Evolutionary conservation across 2,113 vertebrate species (phyloP).

Genomic region (Dasyornis broadbenti): DNA sequence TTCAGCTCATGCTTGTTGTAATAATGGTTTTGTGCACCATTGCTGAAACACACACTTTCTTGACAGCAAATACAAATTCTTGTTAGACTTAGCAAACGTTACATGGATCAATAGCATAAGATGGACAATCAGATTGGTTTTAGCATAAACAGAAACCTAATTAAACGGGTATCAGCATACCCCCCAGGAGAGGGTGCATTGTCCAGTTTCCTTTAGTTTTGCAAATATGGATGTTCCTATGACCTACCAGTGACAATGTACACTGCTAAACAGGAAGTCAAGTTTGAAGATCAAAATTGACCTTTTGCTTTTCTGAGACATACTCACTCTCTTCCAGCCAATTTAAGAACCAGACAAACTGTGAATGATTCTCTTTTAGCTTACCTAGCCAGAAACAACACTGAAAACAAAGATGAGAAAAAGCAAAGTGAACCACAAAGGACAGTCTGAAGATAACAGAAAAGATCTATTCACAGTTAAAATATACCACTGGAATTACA

Average conservation of each 20-base stretch:
- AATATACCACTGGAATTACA: not conserved
- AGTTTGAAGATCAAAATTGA: not conserved
- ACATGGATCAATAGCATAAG: not conserved
- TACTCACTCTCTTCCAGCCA: not conserved
- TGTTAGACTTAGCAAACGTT: not conserved
- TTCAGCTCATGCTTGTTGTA: not conserved
- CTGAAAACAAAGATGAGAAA: not conserved
- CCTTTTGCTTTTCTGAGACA: not conserved
- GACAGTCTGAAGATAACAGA: not conserved
- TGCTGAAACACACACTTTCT: not conserved
- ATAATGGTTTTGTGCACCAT: not conserved
- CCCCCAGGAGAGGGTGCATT: not conserved
- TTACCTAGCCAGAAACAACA: not conserved
- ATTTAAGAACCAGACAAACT: not conserved
- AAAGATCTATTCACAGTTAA: not conserved
- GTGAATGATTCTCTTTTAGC: not conserved
- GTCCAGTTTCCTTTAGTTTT: not conserved
- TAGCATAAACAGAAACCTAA: not conserved
- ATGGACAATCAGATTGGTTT: not conserved
- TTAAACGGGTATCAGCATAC: not conserved
- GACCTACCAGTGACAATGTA: not conserved
- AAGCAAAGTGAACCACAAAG: not conserved
- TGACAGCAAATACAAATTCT: not conserved
- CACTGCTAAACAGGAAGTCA: not conserved
- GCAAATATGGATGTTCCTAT: not conserved